phyloP scores from a whole-genome alignment of 92 coral and sea anemone species.

The Porites cylindrica region DNA sequence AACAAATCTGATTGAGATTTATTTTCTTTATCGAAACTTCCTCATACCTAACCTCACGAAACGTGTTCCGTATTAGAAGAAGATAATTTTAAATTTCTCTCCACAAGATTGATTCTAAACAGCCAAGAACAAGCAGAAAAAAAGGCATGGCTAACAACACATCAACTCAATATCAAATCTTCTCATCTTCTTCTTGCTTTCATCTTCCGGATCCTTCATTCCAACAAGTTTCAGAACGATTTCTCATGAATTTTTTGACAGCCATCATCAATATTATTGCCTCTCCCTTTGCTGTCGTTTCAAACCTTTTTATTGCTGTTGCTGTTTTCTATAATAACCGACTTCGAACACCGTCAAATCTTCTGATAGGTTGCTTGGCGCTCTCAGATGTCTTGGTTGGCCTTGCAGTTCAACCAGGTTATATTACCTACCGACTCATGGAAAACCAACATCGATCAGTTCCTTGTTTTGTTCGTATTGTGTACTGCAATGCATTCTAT shows the following conservation, averaged over 20 bases:
- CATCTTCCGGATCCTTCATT: slow-evolving; percentile 66
- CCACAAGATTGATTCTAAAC: neutral
- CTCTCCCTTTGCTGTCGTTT: slow-evolving; percentile 69
- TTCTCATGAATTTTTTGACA: slow-evolving; percentile 18
- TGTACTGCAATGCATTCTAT: slow-evolving; percentile 68
- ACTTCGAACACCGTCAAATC: slow-evolving; percentile 73
- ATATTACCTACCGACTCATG: slow-evolving; percentile 59
- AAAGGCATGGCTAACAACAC: neutral
- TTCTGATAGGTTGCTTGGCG: slow-evolving; percentile 75
- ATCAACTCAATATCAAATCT: neutral
- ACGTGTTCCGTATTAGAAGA: too few species aligned
- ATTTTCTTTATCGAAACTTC: too few species aligned
- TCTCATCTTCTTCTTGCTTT: slow-evolving; percentile 27
- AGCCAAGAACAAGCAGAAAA: neutral
- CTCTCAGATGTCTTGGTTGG: slow-evolving; percentile 74
- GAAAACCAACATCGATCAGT: slow-evolving; percentile 67
- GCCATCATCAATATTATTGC: slow-evolving; percentile 60
- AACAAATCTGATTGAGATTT: too few species aligned
- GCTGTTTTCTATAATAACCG: slow-evolving; percentile 49
- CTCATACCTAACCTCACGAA: too few species aligned
- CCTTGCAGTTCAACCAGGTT: slow-evolving; percentile 67
- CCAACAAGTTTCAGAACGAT: slow-evolving; percentile 49
- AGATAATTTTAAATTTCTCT: too few species aligned
- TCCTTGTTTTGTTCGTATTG: slow-evolving; percentile 65
- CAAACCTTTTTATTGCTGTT: slow-evolving; percentile 48